phyloP scores from a whole-genome alignment of 2,797 vertebrate genomes.

The Coregonus ussuriensis region DNA sequence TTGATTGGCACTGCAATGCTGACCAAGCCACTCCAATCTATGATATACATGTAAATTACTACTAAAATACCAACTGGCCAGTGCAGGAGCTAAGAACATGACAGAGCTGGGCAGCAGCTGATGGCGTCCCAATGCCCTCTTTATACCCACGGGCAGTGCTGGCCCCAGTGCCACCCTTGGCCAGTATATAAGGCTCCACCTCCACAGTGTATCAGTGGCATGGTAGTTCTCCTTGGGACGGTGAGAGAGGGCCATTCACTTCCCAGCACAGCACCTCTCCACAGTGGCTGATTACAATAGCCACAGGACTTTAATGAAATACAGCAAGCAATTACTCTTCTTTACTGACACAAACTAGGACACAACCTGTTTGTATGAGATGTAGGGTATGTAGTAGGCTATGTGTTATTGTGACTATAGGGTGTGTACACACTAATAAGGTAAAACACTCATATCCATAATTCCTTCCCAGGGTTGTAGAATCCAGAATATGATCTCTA shows the following conservation, averaged over 20 bases:
- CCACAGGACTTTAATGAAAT: conserved; percentile 53
- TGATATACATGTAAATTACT: background rate
- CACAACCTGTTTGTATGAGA: background rate
- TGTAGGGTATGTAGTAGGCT: background rate
- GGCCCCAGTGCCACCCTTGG: background rate
- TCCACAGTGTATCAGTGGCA: background rate
- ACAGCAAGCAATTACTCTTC: conserved; percentile 49
- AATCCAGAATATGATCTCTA: background rate
- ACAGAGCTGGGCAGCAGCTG: background rate
- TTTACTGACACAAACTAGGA: conserved; percentile 33
- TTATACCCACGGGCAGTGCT: background rate
- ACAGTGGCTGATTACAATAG: conserved; percentile 43
- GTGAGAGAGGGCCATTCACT: conserved; percentile 22
- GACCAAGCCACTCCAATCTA: too few species aligned
- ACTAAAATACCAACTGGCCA: background rate
- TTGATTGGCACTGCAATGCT: too few species aligned
- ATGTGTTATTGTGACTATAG: background rate
- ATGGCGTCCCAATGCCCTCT: background rate
- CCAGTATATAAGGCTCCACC: background rate
- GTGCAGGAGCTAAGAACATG: background rate
- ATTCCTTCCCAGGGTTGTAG: background rate
- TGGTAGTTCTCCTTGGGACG: background rate
- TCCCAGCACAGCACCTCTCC: conserved; percentile 30
- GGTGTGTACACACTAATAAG: background rate
- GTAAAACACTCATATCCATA: background rate